Percentiles rank a stretch among this genome's conserved stretches.
These are phyloP conservation scores for Brachionus plicatilis DNA, from an alignment of 1,140 invertebrate genomes.

Conservation along the genomic window DNA sequence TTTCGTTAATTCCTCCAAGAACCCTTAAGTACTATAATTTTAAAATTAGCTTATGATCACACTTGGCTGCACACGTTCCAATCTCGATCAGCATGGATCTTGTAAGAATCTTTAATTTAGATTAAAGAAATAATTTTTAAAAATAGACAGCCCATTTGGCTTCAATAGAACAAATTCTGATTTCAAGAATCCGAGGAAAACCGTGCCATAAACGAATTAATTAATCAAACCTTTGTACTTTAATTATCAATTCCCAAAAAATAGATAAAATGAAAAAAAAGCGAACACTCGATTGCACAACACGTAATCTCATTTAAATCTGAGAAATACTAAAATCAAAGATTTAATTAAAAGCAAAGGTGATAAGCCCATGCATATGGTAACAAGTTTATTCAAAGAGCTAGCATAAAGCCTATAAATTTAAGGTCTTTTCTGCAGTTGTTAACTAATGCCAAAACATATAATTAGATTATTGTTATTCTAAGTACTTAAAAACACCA, in stretches of 20 bases:
- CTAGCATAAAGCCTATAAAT: background rate
- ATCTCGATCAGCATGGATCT: background rate
- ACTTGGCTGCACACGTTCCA: background rate
- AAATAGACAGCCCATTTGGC: background rate
- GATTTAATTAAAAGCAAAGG: constrained; percentile 1
- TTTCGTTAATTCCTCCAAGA: too few species aligned
- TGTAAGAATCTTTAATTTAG: background rate
- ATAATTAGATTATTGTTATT: constrained; percentile 26
- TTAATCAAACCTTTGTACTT: constrained; percentile 2
- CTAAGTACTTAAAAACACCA: background rate
- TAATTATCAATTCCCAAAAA: constrained; percentile 29
- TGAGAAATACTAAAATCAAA: constrained; percentile 11
- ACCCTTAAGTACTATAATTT: background rate
- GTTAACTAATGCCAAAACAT: constrained; percentile 10
- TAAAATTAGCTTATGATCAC: background rate
- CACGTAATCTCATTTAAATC: constrained; percentile 30
- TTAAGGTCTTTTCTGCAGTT: background rate
- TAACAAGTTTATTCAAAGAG: constrained; percentile 27
- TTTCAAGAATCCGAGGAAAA: background rate
- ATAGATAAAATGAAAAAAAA: background rate
- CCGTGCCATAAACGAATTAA: background rate
- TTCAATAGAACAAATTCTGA: background rate
- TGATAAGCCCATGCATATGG: background rate
- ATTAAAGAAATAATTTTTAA: background rate
- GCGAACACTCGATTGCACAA: background rate